A percentile compares a stretch with the other conserved stretches of the same genome.
phyloP scores from a whole-genome alignment of 2,797 vertebrate species.

The Eupleurogrammus muticus region DNA sequence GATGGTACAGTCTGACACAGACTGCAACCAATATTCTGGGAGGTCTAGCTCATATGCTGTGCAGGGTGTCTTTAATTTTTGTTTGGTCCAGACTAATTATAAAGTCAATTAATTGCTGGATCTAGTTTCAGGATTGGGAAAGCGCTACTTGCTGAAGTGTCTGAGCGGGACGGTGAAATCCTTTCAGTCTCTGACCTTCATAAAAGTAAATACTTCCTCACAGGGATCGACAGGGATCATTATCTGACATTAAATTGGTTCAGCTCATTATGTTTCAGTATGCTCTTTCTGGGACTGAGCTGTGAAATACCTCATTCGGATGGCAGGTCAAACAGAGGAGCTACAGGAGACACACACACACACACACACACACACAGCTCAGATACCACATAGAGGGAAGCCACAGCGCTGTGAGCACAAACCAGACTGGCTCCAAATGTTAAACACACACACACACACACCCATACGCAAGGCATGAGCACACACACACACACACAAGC shows the following conservation, averaged over 20 bases:
- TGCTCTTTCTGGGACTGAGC: slow-evolving; percentile 46
- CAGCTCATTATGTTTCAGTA: slow-evolving; percentile 41
- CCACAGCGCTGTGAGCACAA: slow-evolving; percentile 10
- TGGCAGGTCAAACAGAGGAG: slow-evolving; percentile 55
- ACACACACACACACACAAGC: slow-evolving; percentile 28
- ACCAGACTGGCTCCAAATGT: slow-evolving; percentile 50
- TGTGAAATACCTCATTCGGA: slow-evolving; percentile 71
- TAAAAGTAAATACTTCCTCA: slow-evolving; percentile 18
- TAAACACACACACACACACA: slow-evolving; percentile 30
- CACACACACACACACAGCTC: slow-evolving; percentile 1
- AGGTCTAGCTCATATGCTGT: neutral
- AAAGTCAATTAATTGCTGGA: neutral
- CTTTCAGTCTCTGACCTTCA: slow-evolving; percentile 23
- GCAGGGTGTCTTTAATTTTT: neutral
- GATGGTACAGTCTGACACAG: neutral
- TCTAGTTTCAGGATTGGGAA: neutral
- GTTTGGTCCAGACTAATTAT: slow-evolving; percentile 1
- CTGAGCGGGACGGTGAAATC: slow-evolving; percentile 21
- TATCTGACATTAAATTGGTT: slow-evolving; percentile 49
- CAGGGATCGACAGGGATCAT: slow-evolving; percentile 32
- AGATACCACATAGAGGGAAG: neutral
- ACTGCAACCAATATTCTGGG: neutral
- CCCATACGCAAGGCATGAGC: slow-evolving; percentile 37
- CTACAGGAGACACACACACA: slow-evolving; percentile 25
- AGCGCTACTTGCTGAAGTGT: neutral